Base-by-base conservation (phyloP, 1,140 invertebrate species). In the Streblospio benedicti region DNA sequence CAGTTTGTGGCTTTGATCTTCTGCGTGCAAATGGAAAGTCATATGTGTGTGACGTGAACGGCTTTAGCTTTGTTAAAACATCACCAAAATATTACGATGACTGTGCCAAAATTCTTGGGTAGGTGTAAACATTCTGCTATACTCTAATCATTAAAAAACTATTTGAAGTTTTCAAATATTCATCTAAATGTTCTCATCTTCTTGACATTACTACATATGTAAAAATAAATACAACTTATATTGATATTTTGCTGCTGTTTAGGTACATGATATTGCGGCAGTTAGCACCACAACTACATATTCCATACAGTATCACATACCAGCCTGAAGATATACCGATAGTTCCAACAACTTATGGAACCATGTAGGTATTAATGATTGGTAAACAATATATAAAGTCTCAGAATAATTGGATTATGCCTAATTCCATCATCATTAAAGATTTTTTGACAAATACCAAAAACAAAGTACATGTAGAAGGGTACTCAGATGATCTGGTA, bases 51-150 rank as follows among this genome's bases (percentile, higher is more conserved):
- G 97, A 99, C 81, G 96, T 99, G 0, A 99, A 99, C 81, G 97
- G 97, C 1, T 99, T 99, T 77, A 97, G 93, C 74, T 99, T 99
- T 80, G 97, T 99, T 5, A 99, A 99, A 75, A 99, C 97, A 76
- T 98, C 95, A 0, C 93, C 91, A 72, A 99, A 99, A 75, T 99
- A 99, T 80, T 99, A 99, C 74, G 96, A 99, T 77, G 97, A 99
- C 74, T 98, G 93, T 79, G 93, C 95, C 4, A 95, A 96, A 78
- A 98, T 99, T 59, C 79, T 99, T 14, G 81, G 80, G 68, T 80
- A 72, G 64, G 79, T 61, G n/a, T 65, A 74, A 32, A 49, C n/a
- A 74, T 31, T 47, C 6, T 23, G 51, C 14, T 30, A 16, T 45
- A 61, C 12, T 5, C 12, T 60, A 6, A 59, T 38, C 23, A 60